phyloP scores from a whole-genome alignment of 2,797 vertebrate genomes.

The Protosalanx chinensis region DNA sequence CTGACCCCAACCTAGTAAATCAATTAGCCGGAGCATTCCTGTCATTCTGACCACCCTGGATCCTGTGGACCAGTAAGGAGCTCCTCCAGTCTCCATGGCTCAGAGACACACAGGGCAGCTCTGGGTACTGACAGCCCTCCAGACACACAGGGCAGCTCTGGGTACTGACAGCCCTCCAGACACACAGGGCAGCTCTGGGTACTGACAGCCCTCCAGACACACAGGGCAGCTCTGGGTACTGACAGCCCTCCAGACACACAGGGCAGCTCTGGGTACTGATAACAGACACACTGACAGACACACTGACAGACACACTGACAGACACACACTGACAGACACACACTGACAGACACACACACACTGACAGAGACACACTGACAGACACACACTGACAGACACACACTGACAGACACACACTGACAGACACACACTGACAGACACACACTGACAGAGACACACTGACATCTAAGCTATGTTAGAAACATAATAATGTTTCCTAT shows the following conservation, averaged over 20 bases:
- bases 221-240: too few relatives aligned
- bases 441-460: too few relatives aligned
- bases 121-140: neutral
- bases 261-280: neutral
- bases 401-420: too few relatives aligned
- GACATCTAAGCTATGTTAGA: neutral
- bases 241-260: too few relatives aligned
- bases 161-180: too few relatives aligned
- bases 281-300: neutral
- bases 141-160: too few relatives aligned
- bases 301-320: too few relatives aligned
- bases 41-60: slow-evolving; percentile 26
- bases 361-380: too few relatives aligned
- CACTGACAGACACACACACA: too few relatives aligned
- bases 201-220: neutral
- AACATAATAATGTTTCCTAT: neutral
- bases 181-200: neutral
- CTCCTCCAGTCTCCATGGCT: neutral
- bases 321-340: too few relatives aligned
- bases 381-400: neutral
- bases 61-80: neutral
- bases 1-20: slow-evolving; percentile 36
- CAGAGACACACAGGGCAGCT: neutral
- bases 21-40: slow-evolving; percentile 46
- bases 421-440: too few relatives aligned